Evolutionary conservation across 2,888 invertebrate species (phyloP).

Genomic region (Nomada ruficornis): DNA sequence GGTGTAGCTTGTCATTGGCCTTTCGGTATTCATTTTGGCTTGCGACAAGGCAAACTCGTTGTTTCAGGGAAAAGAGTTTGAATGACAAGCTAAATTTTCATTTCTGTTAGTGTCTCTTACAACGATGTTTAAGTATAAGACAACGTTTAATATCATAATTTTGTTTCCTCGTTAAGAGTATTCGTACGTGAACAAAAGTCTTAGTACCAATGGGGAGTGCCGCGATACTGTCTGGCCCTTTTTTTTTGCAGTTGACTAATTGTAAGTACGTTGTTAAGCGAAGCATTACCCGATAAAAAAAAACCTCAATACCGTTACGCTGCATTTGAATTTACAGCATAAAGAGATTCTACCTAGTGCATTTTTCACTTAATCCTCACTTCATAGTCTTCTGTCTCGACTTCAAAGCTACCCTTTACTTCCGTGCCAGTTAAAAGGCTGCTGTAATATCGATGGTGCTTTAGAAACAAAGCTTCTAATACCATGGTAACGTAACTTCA

Average conservation of each 20-base stretch:
- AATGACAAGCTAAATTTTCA: no score
- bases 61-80: no score
- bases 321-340: conserved; percentile 4
- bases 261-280: background rate
- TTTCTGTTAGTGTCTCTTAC: background rate
- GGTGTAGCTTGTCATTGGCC: background rate
- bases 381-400: conserved; percentile 63
- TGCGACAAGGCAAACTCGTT: no score
- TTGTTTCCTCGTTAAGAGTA: background rate
- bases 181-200: background rate
- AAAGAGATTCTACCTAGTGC: conserved; percentile 26
- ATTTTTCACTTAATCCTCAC: conserved; percentile 56
- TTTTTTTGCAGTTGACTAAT: no score
- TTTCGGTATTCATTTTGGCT: background rate
- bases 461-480: conserved; percentile 14
- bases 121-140: background rate
- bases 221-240: no score
- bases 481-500: conserved; percentile 21
- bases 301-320: conserved; percentile 1
- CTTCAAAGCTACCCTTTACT: conserved; percentile 54
- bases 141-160: background rate
- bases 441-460: conserved; percentile 24
- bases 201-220: background rate
- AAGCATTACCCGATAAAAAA: conserved; percentile 15
- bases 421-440: conserved; percentile 60